phyloP scores from a whole-genome alignment of 1,140 invertebrate genomes.

The Atopsyche davidsoni region DNA sequence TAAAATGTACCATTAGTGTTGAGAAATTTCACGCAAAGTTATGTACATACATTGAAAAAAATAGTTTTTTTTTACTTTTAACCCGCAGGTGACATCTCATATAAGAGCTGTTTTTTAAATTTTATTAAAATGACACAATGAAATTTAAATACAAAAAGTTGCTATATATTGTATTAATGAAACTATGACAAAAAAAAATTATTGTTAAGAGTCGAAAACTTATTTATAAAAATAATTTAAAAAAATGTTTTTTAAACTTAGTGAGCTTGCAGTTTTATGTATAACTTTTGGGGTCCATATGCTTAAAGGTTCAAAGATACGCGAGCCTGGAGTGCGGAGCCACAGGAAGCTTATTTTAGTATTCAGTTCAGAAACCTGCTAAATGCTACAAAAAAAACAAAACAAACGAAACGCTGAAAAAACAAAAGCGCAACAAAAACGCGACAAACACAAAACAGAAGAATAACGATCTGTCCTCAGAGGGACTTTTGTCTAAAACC shows the following conservation, averaged over 20 bases:
- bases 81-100: too few species aligned
- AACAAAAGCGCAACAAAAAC: conserved; percentile 2
- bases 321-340: too few species aligned
- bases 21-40: too few species aligned
- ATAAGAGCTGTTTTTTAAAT: too few species aligned
- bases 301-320: too few species aligned
- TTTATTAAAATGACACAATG: too few species aligned
- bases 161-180: too few species aligned
- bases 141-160: too few species aligned
- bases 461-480: conserved; percentile 2
- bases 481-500: not conserved
- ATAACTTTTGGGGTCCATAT: not conserved
- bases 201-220: not conserved
- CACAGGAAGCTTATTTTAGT: not conserved
- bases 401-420: not conserved
- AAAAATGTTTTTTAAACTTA: not conserved
- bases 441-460: not conserved
- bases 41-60: too few species aligned
- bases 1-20: too few species aligned
- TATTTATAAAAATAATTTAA: not conserved
- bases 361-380: conserved; percentile 3
- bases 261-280: not conserved
- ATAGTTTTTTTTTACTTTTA: too few species aligned
- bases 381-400: conserved; percentile 2
- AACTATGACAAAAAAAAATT: not conserved